Conservation (phyloP, 2,888 invertebrate species). For the Stictocephala bisonia region DNA sequence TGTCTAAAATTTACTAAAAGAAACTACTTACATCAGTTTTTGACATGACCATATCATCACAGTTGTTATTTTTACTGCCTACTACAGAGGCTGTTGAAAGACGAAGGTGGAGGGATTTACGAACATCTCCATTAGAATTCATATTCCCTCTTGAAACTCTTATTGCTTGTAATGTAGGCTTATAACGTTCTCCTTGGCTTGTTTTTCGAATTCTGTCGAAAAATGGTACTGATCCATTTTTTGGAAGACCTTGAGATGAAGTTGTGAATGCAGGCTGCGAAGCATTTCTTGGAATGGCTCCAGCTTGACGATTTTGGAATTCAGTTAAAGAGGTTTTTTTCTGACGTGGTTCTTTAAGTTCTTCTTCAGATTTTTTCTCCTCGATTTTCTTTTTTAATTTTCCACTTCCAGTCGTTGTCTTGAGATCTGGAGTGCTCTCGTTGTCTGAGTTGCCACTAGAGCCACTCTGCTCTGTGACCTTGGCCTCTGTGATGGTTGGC, state of each 20-base stretch:
- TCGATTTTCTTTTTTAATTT: slow-evolving; percentile 61
- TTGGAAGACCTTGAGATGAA: slow-evolving; percentile 77
- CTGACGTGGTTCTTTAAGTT: slow-evolving; percentile 50
- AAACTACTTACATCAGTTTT: slow-evolving; percentile 61
- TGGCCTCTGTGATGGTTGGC: slow-evolving; percentile 91
- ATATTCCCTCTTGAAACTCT: slow-evolving; percentile 81
- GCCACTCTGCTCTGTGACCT: slow-evolving; percentile 64
- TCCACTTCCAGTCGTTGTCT: slow-evolving; percentile 55
- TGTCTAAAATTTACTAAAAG: too few relatives aligned
- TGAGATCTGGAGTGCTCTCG: slow-evolving; percentile 62
- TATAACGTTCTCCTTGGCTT: slow-evolving; percentile 84
- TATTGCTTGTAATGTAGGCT: slow-evolving; percentile 85
- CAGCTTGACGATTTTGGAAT: slow-evolving; percentile 42
- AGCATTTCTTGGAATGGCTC: slow-evolving; percentile 79
- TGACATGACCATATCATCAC: slow-evolving; percentile 62
- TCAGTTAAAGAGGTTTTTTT: slow-evolving; percentile 43
- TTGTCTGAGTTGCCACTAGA: slow-evolving; percentile 69
- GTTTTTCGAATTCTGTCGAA: slow-evolving; percentile 89
- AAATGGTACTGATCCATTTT: slow-evolving; percentile 91
- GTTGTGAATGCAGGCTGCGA: slow-evolving; percentile 88
- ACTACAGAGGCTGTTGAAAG: slow-evolving; percentile 71
- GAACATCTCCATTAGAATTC: slow-evolving; percentile 80
- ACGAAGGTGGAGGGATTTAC: slow-evolving; percentile 70
- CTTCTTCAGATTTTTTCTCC: slow-evolving; percentile 59
- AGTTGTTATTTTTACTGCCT: slow-evolving; percentile 69